These are phyloP conservation scores for Phengaris arion DNA, from an alignment of 2,888 invertebrate genomes.

Conservation along the genomic window DNA sequence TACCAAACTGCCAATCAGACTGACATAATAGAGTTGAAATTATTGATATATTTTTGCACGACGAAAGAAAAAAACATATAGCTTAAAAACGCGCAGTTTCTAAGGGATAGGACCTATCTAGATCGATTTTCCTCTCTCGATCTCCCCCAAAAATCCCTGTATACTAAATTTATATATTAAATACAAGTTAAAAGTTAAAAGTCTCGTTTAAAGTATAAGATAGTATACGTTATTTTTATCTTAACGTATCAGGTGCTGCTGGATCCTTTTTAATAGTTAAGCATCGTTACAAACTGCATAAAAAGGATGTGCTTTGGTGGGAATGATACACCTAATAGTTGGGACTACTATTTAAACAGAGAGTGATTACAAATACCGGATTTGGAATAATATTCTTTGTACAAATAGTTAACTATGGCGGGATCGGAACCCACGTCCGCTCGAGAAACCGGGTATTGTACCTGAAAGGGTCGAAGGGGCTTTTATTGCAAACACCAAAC, in stretches of 20 bases:
- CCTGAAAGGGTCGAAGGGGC: conserved; percentile 28
- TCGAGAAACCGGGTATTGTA: conserved; percentile 13
- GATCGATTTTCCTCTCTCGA: too few species aligned
- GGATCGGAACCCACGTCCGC: conserved; percentile 25
- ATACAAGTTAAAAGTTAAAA: too few species aligned
- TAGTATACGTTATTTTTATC: neutral
- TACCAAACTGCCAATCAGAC: too few species aligned
- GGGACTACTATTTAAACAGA: conserved; percentile 2
- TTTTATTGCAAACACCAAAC: conserved; percentile 25
- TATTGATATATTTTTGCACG: too few species aligned
- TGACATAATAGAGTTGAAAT: too few species aligned
- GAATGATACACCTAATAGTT: neutral
- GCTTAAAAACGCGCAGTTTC: too few species aligned
- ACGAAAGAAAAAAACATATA: too few species aligned
- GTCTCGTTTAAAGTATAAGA: too few species aligned
- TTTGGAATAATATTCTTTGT: conserved; percentile 23
- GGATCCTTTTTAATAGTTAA: neutral
- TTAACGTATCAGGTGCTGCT: neutral
- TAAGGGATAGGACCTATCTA: too few species aligned
- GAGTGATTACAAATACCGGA: conserved; percentile 19
- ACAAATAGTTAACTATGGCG: conserved; percentile 13
- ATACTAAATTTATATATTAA: too few species aligned
- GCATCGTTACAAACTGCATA: neutral
- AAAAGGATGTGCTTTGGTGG: neutral
- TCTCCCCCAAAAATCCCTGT: too few species aligned